phyloP scores from a whole-genome alignment of 2,113 vertebrate genomes.

The Silurus glanis region DNA sequence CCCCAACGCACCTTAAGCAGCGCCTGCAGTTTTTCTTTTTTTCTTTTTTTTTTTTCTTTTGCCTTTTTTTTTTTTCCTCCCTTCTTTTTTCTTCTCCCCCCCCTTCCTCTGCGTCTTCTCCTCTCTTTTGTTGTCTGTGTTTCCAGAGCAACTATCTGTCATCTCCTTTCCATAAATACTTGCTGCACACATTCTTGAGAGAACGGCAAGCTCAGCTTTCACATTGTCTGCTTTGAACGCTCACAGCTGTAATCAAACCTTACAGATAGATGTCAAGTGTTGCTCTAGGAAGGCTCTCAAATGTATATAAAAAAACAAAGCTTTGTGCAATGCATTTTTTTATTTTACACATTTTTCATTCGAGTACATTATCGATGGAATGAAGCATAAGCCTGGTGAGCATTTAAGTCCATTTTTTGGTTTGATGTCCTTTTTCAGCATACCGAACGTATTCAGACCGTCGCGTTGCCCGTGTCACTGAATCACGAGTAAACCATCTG shows the following conservation, averaged over 20 bases:
- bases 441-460: constrained; percentile 5
- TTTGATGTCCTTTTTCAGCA: neutral
- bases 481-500: constrained; percentile 47
- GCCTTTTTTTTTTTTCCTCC: neutral
- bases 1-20: constrained; percentile 76
- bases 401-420: too few relatives aligned
- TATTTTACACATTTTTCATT: constrained; percentile 7
- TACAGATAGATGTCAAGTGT: constrained; percentile 9
- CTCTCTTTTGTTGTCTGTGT: constrained; percentile 73
- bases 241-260: constrained; percentile 36
- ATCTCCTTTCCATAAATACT: constrained; percentile 61
- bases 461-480: constrained; percentile 11
- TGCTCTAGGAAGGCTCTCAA: neutral
- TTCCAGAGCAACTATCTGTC: constrained; percentile 81
- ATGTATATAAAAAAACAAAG: neutral
- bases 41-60: constrained; percentile 7
- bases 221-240: constrained; percentile 36
- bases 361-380: neutral
- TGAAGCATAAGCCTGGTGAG: neutral
- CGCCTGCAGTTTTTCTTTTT: constrained; percentile 72
- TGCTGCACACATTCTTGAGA: constrained; percentile 47
- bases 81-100: neutral
- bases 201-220: constrained; percentile 46
- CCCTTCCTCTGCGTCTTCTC: neutral
- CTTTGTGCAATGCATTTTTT: neutral